Evolutionary conservation across 1,140 invertebrate genomes (phyloP).

Genomic region (Campodea augens): DNA sequence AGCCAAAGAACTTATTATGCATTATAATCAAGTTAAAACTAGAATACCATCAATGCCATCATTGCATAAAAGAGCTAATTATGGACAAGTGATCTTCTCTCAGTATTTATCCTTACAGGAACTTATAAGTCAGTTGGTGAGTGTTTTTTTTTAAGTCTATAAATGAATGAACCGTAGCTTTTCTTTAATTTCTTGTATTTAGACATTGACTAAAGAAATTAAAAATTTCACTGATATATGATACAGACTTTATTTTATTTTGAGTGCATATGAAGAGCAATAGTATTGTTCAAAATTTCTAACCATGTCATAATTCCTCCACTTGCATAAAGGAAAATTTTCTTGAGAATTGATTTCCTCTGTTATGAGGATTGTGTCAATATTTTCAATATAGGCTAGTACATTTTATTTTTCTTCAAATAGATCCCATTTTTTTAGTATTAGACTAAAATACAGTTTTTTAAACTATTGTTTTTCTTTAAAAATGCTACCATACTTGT

Average conservation of each 20-base stretch:
- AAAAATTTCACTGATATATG: background rate
- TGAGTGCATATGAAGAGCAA: background rate
- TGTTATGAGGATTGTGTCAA: no score
- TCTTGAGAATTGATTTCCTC: no score
- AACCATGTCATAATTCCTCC: no score
- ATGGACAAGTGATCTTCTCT: slow-evolving; percentile 16
- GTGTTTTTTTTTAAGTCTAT: background rate
- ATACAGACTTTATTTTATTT: background rate
- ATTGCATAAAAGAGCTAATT: slow-evolving; percentile 18
- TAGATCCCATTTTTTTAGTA: no score
- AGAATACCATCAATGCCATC: slow-evolving; percentile 20
- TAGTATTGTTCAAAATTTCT: no score
- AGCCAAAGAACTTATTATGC: slow-evolving; percentile 17
- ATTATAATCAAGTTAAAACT: slow-evolving; percentile 24
- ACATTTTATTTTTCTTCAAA: no score
- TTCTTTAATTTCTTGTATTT: background rate
- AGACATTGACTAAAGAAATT: background rate
- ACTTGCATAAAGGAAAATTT: no score
- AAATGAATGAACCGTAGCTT: background rate
- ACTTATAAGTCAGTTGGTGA: slow-evolving; percentile 17
- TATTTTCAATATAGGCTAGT: no score
- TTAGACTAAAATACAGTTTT: no score
- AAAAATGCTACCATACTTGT: no score
- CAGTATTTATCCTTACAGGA: slow-evolving; percentile 18
- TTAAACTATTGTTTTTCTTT: no score